Base-by-base conservation (phyloP, 2,113 vertebrate species). In the Urocolius indicus region DNA sequence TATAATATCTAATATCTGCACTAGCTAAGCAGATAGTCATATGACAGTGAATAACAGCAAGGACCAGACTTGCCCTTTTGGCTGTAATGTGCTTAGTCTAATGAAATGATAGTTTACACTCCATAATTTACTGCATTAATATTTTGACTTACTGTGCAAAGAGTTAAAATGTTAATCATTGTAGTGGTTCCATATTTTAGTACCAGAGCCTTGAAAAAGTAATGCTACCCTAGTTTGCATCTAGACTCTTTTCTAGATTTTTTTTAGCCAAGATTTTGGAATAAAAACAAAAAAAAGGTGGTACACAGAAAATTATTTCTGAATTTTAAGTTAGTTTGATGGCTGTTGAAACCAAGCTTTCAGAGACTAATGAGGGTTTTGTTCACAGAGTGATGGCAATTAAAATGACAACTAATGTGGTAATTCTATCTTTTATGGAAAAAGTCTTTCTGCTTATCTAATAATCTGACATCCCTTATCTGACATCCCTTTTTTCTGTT, bases 311-410 rank as follows among this genome's bases (percentile, higher is more conserved):
- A 87, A 72, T 67, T 4, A 26, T 52, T 67, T 63, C 52, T 75
- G 73, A 84, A 52, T 75, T 83, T 80, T 20, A 38, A 27, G 10
- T 73, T 58, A 9, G 10, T 69, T 65, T 91, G 67, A 52, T 78
- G 69, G 52, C 38, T 84, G 30, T 78, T 68, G 73, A 77, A 78
- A 58, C 24, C 34, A 71, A 75, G 7, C 19, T 89, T 58, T 75
- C 48, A 84, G 73, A 92, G 52, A 66, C 74, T 86, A 55, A n/a
- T 89, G 92, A 71, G 34, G 9, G n/a, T 67, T 94, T 61, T 88
- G 43, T 52, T 87, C 65, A 83, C 20, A 24, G 61, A 52, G 21
- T 36, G 19, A n/a, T 75, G 46, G 36, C 43, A 45, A n/a, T 68
- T 86, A 65, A 52, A 61, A 29, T 81, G 65, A 67, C 45, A 86